Conservation (phyloP, 2,113 vertebrate species). For the Rhegmatorhina hoffmannsi region DNA sequence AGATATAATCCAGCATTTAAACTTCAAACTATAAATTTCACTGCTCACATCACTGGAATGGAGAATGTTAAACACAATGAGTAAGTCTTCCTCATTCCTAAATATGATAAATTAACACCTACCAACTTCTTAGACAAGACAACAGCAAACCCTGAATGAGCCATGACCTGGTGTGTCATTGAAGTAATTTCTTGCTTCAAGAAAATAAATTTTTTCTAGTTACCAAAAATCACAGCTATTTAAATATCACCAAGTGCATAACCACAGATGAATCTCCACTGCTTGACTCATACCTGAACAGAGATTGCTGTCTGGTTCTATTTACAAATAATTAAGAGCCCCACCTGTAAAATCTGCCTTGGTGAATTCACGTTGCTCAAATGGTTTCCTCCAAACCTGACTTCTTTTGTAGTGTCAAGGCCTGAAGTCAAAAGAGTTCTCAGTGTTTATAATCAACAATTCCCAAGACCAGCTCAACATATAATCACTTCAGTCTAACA, state of each 20-base stretch:
- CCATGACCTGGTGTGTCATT: not conserved
- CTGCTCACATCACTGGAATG: not conserved
- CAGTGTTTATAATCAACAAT: constrained; percentile 2
- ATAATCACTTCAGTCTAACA: not conserved
- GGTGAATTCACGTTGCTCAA: not conserved
- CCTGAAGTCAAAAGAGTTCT: constrained; percentile 7
- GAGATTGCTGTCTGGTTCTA: not conserved
- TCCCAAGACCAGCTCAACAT: not conserved
- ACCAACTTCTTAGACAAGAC: not conserved
- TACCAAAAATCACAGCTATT: not conserved
- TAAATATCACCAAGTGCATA: not conserved
- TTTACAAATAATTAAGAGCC: constrained; percentile 53
- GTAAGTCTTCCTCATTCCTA: not conserved
- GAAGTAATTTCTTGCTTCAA: not conserved
- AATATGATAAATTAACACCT: not conserved
- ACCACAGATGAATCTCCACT: not conserved
- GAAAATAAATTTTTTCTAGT: not conserved
- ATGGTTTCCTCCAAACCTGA: constrained; percentile 4
- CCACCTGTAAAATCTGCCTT: constrained; percentile 32
- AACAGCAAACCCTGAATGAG: not conserved
- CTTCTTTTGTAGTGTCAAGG: constrained; percentile 14
- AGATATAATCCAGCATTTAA: not conserved
- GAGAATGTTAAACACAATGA: not conserved
- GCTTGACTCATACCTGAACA: not conserved
- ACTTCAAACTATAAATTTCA: not conserved